Evolutionary conservation across 2,113 vertebrate species (phyloP), one percentile per base, ranked within the genome.

Genomic region (Neoarius graeffei): DNA sequence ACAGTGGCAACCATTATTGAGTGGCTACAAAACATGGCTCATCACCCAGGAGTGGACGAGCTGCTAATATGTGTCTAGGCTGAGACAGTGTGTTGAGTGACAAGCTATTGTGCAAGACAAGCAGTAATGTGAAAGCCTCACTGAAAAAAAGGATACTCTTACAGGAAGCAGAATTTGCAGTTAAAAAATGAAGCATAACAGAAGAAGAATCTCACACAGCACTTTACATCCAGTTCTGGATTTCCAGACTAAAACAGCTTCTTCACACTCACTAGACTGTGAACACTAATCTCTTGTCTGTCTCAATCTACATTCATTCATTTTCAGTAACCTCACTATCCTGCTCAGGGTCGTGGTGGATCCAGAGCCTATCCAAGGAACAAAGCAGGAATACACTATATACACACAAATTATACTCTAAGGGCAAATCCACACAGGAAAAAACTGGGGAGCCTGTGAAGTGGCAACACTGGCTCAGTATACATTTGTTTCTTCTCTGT

Each of bases 1-100:
- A 57, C 76, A 83, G 83, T 77, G 48, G 14, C 19, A 67, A 67
- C 79, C 42, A 83, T 88, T 86, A 90, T 85, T 14, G 57, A 60
- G 48, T 52, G 69, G 77, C 50, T 82, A 30, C 83, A 85, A 90
- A 83, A 35, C 76, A 82, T 30, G 69, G 52, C 30, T 85, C 80
- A 80, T 85, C 60, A 90, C 69, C 42, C 57, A 85, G 86, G 71
- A 85, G 57, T 62, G 48, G 77, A 81, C 54, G 25, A 85, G 89
- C 48, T 81, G 54, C 30, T 76, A 85, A 88, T 85, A 66, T 27
- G 9, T 20, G 57, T 74, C 83, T 85, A 60, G 79, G 8, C 56
- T 35, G 56, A 85, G 30, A 87, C 84, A 82, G 20, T 66, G 60
- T 74, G 83, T 52, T 85, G 76, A 82, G 54, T 76, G 74, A 87